Conservation (phyloP, 2,797 vertebrate species). For the Chelon auratus region DNA sequence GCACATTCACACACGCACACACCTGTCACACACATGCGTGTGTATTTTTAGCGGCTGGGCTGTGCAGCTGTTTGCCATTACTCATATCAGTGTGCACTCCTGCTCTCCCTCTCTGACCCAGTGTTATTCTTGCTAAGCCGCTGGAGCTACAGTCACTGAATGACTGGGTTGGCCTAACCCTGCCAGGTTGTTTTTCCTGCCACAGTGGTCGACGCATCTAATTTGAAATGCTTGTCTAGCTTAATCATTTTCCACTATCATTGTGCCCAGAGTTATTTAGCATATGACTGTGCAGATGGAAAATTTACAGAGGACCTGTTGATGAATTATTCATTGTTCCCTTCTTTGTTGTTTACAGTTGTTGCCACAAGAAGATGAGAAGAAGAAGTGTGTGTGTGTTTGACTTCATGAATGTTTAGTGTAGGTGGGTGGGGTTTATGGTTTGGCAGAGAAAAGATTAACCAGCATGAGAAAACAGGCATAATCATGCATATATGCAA, state of each 20-base stretch:
- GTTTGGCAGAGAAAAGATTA: constrained; percentile 51
- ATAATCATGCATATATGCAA: constrained; percentile 12
- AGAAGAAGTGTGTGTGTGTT: background rate
- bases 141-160: constrained; percentile 67
- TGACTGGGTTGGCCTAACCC: constrained; percentile 54
- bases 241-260: constrained; percentile 65
- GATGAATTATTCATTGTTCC: constrained; percentile 58
- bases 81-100: constrained; percentile 78
- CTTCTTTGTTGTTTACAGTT: constrained; percentile 40
- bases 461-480: constrained; percentile 38
- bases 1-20: constrained; percentile 47
- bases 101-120: constrained; percentile 68
- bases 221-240: constrained; percentile 56
- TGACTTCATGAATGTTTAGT: constrained; percentile 9
- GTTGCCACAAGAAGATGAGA: constrained; percentile 28
- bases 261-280: constrained; percentile 44
- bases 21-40: constrained; percentile 73
- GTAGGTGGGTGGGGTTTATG: constrained; percentile 31
- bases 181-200: constrained; percentile 65
- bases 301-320: constrained; percentile 26
- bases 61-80: constrained; percentile 84
- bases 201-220: constrained; percentile 42
- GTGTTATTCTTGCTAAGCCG: constrained; percentile 80
- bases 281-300: constrained; percentile 5
- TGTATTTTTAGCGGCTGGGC: constrained; percentile 80